Percentiles rank a stretch among this genome's conserved stretches.
phyloP scores from a whole-genome alignment of 2,888 invertebrate genomes.

The Nudaria mundana region DNA sequence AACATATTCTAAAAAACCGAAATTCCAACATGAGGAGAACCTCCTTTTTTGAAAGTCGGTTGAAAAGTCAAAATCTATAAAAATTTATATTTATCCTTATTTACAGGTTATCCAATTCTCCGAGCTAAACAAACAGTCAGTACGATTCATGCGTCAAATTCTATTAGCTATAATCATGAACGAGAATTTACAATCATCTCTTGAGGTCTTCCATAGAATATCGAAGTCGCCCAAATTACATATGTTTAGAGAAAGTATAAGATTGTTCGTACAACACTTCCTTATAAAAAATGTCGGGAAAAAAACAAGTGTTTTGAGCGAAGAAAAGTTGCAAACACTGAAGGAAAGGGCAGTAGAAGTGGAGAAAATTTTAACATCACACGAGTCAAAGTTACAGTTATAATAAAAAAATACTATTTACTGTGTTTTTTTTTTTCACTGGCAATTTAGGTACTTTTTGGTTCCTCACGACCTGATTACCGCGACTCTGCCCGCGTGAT shows the following conservation, averaged over 20 bases:
- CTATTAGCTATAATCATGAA: constrained; percentile 87
- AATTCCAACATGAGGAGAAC: no score
- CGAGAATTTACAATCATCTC: constrained; percentile 80
- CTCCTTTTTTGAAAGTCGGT: neutral
- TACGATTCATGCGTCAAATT: constrained; percentile 90
- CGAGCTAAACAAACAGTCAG: constrained; percentile 88
- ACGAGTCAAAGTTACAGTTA: constrained; percentile 67
- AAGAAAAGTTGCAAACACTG: constrained; percentile 54
- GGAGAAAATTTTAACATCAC: constrained; percentile 83
- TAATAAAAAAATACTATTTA: no score
- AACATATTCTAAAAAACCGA: no score
- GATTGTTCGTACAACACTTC: constrained; percentile 94
- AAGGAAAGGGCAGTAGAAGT: constrained; percentile 82
- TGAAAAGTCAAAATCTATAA: neutral
- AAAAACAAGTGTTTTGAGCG: constrained; percentile 53
- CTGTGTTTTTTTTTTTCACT: no score
- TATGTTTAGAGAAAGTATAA: constrained; percentile 90
- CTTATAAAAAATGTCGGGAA: constrained; percentile 84
- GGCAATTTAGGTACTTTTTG: no score
- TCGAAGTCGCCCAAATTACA: constrained; percentile 87
- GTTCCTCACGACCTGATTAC: no score
- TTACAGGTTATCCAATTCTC: constrained; percentile 91
- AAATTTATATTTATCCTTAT: neutral
- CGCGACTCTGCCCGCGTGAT: no score
- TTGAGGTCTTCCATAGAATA: constrained; percentile 87